Base-by-base conservation (phyloP, 30 jellyfish, hydroid and myxozoan genomes). In the Chrysaora quinquecirrha region DNA sequence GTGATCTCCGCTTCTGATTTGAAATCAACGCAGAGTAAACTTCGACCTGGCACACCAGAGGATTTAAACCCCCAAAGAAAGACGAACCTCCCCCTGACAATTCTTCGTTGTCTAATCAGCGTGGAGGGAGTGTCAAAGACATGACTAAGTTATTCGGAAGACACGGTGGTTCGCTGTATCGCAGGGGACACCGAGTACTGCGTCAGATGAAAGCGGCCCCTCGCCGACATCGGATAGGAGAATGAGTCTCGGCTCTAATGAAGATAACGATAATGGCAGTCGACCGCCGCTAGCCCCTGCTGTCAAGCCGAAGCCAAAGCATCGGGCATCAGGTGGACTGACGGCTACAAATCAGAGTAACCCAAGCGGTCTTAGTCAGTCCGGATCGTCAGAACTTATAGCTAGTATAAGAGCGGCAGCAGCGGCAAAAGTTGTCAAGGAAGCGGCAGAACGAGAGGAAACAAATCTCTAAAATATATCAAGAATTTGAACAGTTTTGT, bases 361-460 rank as follows among this genome's bases (percentile, higher is more conserved):
- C 64, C 16, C 64, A 50, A 11, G 75, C 48, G 28, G 78, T 25
- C 11, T 32, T 11, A 58, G 73, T 10, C 34, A 30, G 29, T 34
- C 87, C 46, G 93, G 86, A 6, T 87, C 85, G n/a, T 66, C 96
- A 20, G 97, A 87, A 61, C 97, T 93, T 27, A 89, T 90, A 6
- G 97, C 97, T 0, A 81, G 94, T 23, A 75, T 93, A 63, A 93
- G 64, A 30, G 97, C 97, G 7, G 98, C 98, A 21, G 98, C 98
- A 0, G 97, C 83, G 1, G 96, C 95, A 28, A 87, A 86, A 64
- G 87, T 64, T 18, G 86, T 60, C 73, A 82, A 82, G 32, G 81
- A 71, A 7, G 28, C 73, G 10, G 22, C 76, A 27, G 75, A 30
- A 4, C 76, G 58, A 31, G 97, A 78, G 85, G 87, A 71, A 71